These are phyloP conservation scores for Muscicapa adusta DNA, from an alignment of 2,113 vertebrate species.

Conservation along the genomic window DNA sequence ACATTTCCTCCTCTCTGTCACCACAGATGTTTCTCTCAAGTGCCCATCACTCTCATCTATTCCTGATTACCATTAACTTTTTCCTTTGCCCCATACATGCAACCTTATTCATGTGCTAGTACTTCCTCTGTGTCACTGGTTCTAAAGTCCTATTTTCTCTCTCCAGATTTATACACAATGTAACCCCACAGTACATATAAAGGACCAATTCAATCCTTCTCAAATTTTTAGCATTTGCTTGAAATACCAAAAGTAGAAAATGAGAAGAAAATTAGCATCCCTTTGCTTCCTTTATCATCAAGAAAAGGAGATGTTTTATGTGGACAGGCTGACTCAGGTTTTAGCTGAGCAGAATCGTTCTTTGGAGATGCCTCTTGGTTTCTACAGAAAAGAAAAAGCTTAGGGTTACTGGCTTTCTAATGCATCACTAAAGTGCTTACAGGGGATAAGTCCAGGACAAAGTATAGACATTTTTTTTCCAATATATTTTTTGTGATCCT, in stretches of 20 bases:
- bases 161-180: not conserved
- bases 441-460: not conserved
- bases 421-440: not conserved
- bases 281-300: not conserved
- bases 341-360: not conserved
- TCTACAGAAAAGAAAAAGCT: not conserved
- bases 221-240: not conserved
- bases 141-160: not conserved
- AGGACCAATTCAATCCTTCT: not conserved
- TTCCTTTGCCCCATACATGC: not conserved
- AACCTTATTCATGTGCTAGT: not conserved
- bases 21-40: not conserved
- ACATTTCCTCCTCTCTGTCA: not conserved
- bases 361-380: not conserved
- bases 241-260: not conserved
- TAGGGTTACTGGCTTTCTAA: not conserved
- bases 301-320: not conserved
- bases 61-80: not conserved
- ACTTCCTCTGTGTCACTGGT: not conserved
- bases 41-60: not conserved
- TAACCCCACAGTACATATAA: not conserved
- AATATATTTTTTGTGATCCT: not conserved
- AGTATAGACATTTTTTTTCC: not conserved
- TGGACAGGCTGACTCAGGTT: not conserved
- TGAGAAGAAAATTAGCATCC: not conserved